Evolutionary conservation across 2,797 vertebrate species (phyloP).

Genomic region (Sebastes diploproa): DNA sequence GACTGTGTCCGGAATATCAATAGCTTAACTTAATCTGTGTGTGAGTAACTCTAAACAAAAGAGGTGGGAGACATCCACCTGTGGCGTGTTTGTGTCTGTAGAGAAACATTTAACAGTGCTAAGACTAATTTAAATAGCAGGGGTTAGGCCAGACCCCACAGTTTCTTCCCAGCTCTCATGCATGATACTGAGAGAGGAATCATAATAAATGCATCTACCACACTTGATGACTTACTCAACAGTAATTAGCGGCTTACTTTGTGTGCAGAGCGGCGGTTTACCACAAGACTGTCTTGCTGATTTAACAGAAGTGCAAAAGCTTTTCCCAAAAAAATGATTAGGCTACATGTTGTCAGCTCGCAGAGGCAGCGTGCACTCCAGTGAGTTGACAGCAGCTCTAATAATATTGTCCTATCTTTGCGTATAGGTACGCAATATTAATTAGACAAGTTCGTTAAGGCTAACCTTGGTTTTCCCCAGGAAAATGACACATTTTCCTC

Average conservation of each 20-base stretch:
- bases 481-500: conserved; percentile 76
- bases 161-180: conserved; percentile 24
- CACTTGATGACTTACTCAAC: conserved; percentile 53
- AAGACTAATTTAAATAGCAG: conserved; percentile 14
- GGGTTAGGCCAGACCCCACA: background rate
- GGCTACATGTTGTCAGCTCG: conserved; percentile 50
- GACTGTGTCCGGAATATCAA: conserved; percentile 55
- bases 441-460: conserved; percentile 78
- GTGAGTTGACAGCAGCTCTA: conserved; percentile 60
- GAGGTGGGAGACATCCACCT: conserved; percentile 21
- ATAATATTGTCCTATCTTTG: conserved; percentile 74
- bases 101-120: conserved; percentile 18
- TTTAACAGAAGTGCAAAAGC: conserved; percentile 43
- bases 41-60: conserved; percentile 43
- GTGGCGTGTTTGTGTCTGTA: conserved; percentile 19
- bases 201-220: conserved; percentile 32
- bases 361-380: conserved; percentile 50
- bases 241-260: conserved; percentile 52
- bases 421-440: conserved; percentile 70
- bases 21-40: conserved; percentile 53
- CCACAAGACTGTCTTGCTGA: conserved; percentile 37
- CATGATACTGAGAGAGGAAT: conserved; percentile 12
- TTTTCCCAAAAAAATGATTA: conserved; percentile 27
- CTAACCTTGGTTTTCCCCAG: conserved; percentile 73
- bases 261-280: conserved; percentile 38